Conservation (phyloP, 2,797 vertebrate species). For the Hydrophis major region DNA sequence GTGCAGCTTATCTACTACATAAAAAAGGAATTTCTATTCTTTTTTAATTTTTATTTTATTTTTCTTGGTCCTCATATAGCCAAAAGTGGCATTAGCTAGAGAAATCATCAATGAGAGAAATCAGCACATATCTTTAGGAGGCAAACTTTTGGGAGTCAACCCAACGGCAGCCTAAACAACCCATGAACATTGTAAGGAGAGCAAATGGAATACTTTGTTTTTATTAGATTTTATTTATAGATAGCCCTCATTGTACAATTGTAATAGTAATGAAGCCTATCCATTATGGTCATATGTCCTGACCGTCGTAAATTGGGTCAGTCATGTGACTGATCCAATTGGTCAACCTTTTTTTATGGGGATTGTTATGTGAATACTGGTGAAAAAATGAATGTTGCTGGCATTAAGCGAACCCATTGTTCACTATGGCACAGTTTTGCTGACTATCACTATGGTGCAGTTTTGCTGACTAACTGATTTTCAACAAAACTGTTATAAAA, state of each 20-base stretch:
- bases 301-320: neutral
- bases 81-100: neutral
- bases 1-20: neutral
- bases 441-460: neutral
- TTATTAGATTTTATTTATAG: neutral
- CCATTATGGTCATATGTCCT: neutral
- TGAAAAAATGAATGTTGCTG: neutral
- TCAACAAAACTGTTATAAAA: neutral
- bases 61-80: neutral
- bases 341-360: neutral
- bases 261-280: neutral
- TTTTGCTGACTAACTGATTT: neutral
- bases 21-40: neutral
- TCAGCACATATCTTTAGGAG: neutral
- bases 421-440: neutral
- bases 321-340: neutral
- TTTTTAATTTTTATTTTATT: neutral
- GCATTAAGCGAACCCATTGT: neutral
- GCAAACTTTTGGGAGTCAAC: neutral
- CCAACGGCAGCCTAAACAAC: neutral
- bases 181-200: neutral
- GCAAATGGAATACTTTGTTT: neutral
- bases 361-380: neutral
- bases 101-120: neutral
- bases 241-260: neutral